These are phyloP conservation scores for Melipona beecheii DNA, from an alignment of 2,888 invertebrate species.

Conservation along the genomic window DNA sequence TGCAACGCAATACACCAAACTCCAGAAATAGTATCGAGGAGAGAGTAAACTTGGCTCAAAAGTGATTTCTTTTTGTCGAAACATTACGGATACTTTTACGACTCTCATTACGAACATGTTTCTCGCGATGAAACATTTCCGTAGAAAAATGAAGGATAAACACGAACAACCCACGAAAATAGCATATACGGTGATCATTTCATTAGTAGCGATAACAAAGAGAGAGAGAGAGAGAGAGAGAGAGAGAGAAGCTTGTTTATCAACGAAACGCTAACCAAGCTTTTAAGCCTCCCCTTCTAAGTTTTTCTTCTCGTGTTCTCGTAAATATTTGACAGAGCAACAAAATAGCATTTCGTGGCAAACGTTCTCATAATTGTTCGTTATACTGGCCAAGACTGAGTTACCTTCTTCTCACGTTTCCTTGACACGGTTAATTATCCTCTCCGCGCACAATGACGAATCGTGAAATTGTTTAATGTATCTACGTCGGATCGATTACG, in stretches of 20 bases:
- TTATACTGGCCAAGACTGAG: conserved; percentile 16
- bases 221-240: background rate
- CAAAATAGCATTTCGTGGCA: conserved; percentile 27
- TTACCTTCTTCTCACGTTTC: conserved; percentile 57
- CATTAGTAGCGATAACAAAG: conserved; percentile 51
- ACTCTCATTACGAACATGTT: conserved; percentile 21
- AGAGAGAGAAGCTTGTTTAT: conserved; percentile 56
- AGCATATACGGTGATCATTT: conserved; percentile 56
- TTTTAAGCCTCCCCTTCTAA: background rate
- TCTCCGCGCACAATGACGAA: conserved; percentile 48
- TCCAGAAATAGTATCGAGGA: background rate
- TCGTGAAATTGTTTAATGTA: conserved; percentile 63
- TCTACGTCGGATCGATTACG: conserved; percentile 56
- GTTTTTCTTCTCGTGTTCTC: conserved; percentile 30
- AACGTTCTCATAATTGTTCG: conserved; percentile 54
- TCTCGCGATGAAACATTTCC: conserved; percentile 53
- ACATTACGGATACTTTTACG: conserved; percentile 34
- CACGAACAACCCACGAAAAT: conserved; percentile 51
- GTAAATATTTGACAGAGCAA: conserved; percentile 45
- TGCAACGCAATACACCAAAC: background rate
- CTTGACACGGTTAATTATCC: conserved; percentile 56
- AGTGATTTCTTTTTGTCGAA: conserved; percentile 3
- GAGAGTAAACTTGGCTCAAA: background rate
- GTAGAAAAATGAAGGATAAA: conserved; percentile 60
- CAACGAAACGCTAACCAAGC: conserved; percentile 19